These are phyloP conservation scores for Porites lutea DNA, from an alignment of 64 coral and sea anemone species.

Conservation along the genomic window DNA sequence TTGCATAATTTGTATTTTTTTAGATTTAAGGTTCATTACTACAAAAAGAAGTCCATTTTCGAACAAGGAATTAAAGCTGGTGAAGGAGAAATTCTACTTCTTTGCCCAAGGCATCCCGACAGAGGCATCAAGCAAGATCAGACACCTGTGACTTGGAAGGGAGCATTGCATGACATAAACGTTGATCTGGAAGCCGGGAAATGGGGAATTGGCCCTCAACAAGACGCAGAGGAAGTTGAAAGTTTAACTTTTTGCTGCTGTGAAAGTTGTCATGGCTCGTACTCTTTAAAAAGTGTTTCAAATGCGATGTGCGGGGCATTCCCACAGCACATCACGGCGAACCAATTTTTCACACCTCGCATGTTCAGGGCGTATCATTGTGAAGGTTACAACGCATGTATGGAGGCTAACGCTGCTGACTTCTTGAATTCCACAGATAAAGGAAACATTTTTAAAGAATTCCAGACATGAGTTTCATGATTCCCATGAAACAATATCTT, in stretches of 20 bases:
- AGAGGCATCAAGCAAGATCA: not conserved
- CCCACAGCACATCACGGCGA: constrained; percentile 58
- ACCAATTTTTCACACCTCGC: constrained; percentile 79
- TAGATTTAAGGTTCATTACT: constrained; percentile 8
- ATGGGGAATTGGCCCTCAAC: constrained; percentile 69
- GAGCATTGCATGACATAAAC: constrained; percentile 48
- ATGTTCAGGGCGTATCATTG: constrained; percentile 84
- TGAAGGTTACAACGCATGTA: constrained; percentile 87
- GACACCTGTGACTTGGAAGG: constrained; percentile 55
- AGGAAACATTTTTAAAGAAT: not conserved
- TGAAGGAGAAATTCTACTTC: constrained; percentile 41
- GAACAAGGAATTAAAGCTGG: not conserved
- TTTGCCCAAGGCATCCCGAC: not conserved
- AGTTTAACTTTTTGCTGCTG: constrained; percentile 69
- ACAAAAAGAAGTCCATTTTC: not conserved
- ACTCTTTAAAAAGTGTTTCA: constrained; percentile 21
- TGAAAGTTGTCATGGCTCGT: constrained; percentile 65
- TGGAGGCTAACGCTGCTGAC: constrained; percentile 71
- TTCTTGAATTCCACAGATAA: constrained; percentile 38
- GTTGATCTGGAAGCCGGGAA: constrained; percentile 30
- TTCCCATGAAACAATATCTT: too few relatives aligned
- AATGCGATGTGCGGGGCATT: constrained; percentile 54
- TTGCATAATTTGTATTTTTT: not conserved
- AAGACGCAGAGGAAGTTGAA: constrained; percentile 62
- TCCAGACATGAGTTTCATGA: not conserved